Evolutionary conservation across 2,888 invertebrate genomes (phyloP).

Genomic region (Meandrusa payeni): DNA sequence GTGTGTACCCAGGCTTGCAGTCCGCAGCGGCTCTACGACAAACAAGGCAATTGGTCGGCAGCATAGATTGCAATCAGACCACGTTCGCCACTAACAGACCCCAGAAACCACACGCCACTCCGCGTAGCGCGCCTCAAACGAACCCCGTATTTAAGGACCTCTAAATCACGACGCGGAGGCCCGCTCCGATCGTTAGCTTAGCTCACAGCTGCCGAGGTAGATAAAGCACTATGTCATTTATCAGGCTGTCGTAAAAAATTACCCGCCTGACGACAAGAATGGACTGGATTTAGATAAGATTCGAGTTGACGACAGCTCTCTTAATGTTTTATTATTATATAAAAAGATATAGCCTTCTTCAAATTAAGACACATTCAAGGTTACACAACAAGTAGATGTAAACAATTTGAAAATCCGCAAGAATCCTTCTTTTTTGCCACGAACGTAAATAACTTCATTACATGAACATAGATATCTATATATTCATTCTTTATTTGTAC

Average conservation of each 20-base stretch:
- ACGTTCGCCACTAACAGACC: slow-evolving; percentile 40
- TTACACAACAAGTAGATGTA: too few relatives aligned
- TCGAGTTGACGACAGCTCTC: neutral
- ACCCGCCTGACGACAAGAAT: neutral
- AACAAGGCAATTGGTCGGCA: slow-evolving; percentile 68
- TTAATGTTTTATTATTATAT: neutral
- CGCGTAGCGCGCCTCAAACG: slow-evolving; percentile 26
- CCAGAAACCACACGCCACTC: slow-evolving; percentile 23
- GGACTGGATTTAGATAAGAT: neutral
- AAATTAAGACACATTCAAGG: too few relatives aligned
- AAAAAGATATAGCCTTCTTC: too few relatives aligned
- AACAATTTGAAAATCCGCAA: too few relatives aligned
- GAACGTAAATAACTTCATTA: too few relatives aligned
- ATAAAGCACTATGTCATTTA: slow-evolving; percentile 5
- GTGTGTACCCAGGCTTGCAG: slow-evolving; percentile 33
- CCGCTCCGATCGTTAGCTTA: neutral
- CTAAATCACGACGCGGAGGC: slow-evolving; percentile 5
- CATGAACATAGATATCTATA: too few relatives aligned
- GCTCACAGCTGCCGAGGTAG: neutral
- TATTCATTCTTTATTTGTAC: too few relatives aligned
- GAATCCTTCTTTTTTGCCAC: too few relatives aligned
- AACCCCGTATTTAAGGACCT: slow-evolving; percentile 8
- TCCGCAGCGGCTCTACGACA: slow-evolving; percentile 47
- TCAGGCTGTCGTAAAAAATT: neutral
- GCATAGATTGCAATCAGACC: slow-evolving; percentile 59